Percentiles rank a stretch among this genome's conserved stretches.
Evolutionary conservation across 2,797 vertebrate genomes (phyloP).

Genomic region (Xyrichtys novacula): DNA sequence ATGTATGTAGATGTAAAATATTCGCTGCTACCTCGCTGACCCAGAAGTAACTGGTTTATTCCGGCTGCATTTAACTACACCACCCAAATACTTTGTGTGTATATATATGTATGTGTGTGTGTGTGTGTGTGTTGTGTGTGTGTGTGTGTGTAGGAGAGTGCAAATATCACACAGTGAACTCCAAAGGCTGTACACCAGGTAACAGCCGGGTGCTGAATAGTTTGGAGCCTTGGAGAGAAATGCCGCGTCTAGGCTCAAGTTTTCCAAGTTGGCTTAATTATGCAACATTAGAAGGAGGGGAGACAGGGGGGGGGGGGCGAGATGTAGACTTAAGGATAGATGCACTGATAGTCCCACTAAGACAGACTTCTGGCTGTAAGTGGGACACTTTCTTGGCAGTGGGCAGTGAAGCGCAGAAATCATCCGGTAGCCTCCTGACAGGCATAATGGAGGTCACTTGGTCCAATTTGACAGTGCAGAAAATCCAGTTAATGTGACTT

Average conservation of each 20-base stretch:
- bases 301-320: background rate
- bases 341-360: constrained; percentile 10
- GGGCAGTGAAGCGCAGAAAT: constrained; percentile 1
- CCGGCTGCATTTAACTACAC: constrained; percentile 10
- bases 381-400: constrained; percentile 37
- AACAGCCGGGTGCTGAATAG: constrained; percentile 67
- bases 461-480: constrained; percentile 55
- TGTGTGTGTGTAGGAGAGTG: constrained; percentile 25
- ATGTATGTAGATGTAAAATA: no score
- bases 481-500: constrained; percentile 62
- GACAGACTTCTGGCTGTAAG: background rate
- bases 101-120: no score
- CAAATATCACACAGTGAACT: constrained; percentile 74
- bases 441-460: constrained; percentile 36
- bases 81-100: constrained; percentile 14
- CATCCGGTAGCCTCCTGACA: constrained; percentile 13
- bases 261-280: constrained; percentile 58
- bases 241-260: constrained; percentile 67
- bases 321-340: constrained; percentile 8
- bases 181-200: constrained; percentile 61
- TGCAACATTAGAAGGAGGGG: constrained; percentile 39
- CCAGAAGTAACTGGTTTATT: constrained; percentile 39
- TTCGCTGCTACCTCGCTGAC: constrained; percentile 16
- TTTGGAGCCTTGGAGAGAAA: constrained; percentile 72
- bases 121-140: constrained; percentile 1